phyloP scores from a whole-genome alignment of 1,140 invertebrate species.

The Dreissena polymorpha region DNA sequence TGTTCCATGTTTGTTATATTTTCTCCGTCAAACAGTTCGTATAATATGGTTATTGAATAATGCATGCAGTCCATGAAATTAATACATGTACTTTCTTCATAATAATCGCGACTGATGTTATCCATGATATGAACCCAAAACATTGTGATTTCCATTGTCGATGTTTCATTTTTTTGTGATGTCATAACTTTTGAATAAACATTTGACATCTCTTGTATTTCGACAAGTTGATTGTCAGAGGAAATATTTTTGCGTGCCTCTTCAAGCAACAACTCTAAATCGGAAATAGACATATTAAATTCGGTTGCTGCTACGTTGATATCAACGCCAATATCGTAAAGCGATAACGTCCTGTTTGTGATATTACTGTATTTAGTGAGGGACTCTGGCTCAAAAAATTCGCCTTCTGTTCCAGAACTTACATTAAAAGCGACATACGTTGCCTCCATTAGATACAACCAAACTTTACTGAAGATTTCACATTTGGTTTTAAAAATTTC shows the following conservation, averaged over 20 bases:
- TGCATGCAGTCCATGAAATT: conserved; percentile 25
- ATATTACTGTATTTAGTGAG: no score
- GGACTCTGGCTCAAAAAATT: no score
- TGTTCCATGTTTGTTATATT: conserved; percentile 5
- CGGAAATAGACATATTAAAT: conserved; percentile 19
- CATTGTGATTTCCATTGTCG: conserved; percentile 1
- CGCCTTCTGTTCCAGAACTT: no score
- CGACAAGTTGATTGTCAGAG: background rate
- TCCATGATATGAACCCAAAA: conserved; percentile 19
- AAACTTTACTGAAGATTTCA: no score
- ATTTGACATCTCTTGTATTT: conserved; percentile 14
- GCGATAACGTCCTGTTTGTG: background rate
- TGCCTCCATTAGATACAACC: no score
- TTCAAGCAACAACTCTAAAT: conserved; percentile 6
- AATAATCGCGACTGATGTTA: conserved; percentile 15
- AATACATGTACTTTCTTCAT: background rate
- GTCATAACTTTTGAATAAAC: conserved; percentile 1
- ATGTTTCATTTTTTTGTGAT: background rate
- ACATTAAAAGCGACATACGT: no score
- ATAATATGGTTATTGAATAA: conserved; percentile 27
- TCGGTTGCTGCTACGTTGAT: background rate
- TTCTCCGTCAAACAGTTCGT: conserved; percentile 4
- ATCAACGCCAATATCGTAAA: conserved; percentile 16
- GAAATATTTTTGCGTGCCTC: background rate
- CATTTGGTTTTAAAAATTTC: no score